phyloP scores from a whole-genome alignment of 2,113 vertebrate species.

The Scophthalmus maximus region DNA sequence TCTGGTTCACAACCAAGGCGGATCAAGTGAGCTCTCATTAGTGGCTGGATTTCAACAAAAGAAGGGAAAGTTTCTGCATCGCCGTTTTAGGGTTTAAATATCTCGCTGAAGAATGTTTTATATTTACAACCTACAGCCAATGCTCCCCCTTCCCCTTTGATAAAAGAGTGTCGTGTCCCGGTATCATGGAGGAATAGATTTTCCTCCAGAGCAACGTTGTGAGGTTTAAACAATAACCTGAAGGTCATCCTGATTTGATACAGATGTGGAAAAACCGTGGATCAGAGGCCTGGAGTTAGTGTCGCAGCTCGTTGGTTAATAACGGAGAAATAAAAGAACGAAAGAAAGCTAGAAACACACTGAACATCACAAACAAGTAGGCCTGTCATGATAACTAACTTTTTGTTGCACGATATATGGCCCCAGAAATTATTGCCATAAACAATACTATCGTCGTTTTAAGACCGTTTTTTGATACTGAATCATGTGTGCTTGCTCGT shows the following conservation, averaged over 20 bases:
- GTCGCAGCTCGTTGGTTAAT: background rate
- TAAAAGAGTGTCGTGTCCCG: too few species aligned
- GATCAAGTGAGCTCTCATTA: slow-evolving; percentile 25
- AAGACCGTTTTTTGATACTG: too few species aligned
- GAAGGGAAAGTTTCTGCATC: too few species aligned
- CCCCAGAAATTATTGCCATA: too few species aligned
- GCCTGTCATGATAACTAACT: too few species aligned
- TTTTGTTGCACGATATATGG: too few species aligned
- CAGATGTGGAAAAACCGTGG: background rate
- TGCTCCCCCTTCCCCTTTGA: too few species aligned
- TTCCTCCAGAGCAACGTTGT: background rate
- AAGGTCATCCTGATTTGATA: too few species aligned
- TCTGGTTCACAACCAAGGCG: slow-evolving; percentile 6
- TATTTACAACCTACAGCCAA: background rate
- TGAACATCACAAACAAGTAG: too few species aligned
- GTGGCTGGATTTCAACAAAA: slow-evolving; percentile 16
- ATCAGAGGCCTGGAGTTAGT: background rate
- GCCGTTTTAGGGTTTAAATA: slow-evolving; percentile 3
- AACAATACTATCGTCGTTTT: too few species aligned
- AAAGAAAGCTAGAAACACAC: too few species aligned
- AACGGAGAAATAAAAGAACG: slow-evolving; percentile 19
- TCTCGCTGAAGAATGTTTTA: background rate
- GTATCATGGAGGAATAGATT: background rate
- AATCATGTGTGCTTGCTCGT: too few species aligned
- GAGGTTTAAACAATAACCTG: background rate